phyloP scores from a whole-genome alignment of 2,888 invertebrate species.

The Fragum fragum region DNA sequence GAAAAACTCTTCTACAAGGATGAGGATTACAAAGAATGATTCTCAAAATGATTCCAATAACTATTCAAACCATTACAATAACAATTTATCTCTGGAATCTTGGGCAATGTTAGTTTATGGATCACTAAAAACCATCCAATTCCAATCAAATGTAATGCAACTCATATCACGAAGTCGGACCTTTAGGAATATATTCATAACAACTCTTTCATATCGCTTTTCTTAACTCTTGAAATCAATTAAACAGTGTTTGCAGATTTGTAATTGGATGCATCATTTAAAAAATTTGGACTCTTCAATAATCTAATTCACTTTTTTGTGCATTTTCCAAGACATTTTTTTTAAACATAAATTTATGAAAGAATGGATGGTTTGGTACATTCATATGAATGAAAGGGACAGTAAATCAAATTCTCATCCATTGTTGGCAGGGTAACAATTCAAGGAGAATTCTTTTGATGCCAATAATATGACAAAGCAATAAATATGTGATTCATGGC shows the following conservation, averaged over 20 bases:
- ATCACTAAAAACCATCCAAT: not conserved
- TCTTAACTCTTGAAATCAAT: no score
- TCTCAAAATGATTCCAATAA: slow-evolving; percentile 3
- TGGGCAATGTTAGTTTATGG: not conserved
- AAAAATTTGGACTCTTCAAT: no score
- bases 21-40: not conserved
- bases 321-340: no score
- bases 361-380: no score
- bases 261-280: no score
- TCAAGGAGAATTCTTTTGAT: slow-evolving; percentile 3
- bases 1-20: no score
- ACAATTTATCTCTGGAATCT: not conserved
- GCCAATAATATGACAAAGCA: slow-evolving; percentile 8
- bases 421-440: slow-evolving; percentile 7
- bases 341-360: no score
- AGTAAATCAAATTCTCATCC: not conserved
- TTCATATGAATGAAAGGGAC: no score
- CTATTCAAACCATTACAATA: not conserved
- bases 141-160: slow-evolving; percentile 2
- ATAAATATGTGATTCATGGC: slow-evolving; percentile 15
- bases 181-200: not conserved
- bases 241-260: no score
- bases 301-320: no score
- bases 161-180: not conserved
- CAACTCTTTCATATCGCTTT: not conserved